Evolutionary conservation across 2,797 vertebrate species (phyloP).

Genomic region (Holocentrus rufus): DNA sequence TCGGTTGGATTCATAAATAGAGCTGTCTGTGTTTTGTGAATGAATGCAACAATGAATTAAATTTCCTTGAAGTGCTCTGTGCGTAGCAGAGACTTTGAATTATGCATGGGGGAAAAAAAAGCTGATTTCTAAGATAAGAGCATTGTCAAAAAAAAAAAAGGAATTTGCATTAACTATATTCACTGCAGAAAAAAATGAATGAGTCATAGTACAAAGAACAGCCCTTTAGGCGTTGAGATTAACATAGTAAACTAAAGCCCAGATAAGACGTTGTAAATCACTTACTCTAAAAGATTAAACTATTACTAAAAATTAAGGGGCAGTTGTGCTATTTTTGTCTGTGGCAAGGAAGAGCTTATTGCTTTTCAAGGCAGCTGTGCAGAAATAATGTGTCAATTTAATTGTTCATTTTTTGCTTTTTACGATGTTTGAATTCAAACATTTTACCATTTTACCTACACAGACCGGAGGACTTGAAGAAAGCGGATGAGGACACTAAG

Average conservation of each 20-base stretch:
- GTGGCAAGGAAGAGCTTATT: background rate
- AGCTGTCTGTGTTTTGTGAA: slow-evolving; percentile 12
- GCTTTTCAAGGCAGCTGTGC: too few relatives aligned
- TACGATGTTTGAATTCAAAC: slow-evolving; percentile 12
- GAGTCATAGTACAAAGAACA: slow-evolving; percentile 65
- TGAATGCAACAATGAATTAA: slow-evolving; percentile 18
- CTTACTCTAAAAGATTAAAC: background rate
- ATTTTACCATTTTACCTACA: slow-evolving; percentile 25
- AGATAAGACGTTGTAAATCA: slow-evolving; percentile 6
- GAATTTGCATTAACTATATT: slow-evolving; percentile 24
- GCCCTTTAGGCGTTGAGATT: background rate
- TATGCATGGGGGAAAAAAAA: background rate
- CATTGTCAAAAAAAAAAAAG: slow-evolving; percentile 28
- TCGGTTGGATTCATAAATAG: background rate
- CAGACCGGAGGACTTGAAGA: slow-evolving; percentile 66
- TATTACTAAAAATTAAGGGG: background rate
- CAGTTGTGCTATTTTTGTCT: too few relatives aligned
- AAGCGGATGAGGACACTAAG: slow-evolving; percentile 51
- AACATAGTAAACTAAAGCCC: slow-evolving; percentile 1
- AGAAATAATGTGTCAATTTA: too few relatives aligned
- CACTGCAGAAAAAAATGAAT: slow-evolving; percentile 10
- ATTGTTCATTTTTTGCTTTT: too few relatives aligned
- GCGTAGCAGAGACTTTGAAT: background rate
- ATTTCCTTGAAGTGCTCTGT: background rate
- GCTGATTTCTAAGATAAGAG: slow-evolving; percentile 4